Evolutionary conservation across 2,888 invertebrate genomes (phyloP).

Genomic region (Agrochola lota): DNA sequence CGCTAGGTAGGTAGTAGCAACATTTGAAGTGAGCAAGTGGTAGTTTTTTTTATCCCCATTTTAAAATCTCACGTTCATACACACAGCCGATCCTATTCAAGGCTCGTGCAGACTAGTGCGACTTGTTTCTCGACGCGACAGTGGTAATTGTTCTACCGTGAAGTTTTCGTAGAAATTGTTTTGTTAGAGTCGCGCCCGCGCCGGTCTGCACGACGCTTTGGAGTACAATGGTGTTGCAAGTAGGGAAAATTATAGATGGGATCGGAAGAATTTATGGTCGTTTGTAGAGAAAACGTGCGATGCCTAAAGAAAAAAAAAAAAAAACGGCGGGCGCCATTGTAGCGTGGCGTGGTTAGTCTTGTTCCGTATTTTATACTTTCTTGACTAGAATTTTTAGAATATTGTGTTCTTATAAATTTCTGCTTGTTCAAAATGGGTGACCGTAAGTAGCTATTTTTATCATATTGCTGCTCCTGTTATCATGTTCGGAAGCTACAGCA

Average conservation of each 20-base stretch:
- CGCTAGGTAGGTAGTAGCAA: no score
- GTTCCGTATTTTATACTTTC: neutral
- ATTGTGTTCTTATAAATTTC: neutral
- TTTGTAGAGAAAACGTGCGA: neutral
- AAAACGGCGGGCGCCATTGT: conserved; percentile 44
- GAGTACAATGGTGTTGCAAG: neutral
- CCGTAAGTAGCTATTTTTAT: conserved; percentile 52
- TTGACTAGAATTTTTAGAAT: neutral
- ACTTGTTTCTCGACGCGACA: no score
- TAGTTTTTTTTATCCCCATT: no score
- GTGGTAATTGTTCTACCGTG: no score
- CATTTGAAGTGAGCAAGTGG: no score
- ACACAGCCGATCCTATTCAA: no score
- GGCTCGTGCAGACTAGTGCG: no score
- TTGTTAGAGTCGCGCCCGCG: no score
- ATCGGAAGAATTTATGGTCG: neutral
- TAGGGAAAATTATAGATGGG: neutral
- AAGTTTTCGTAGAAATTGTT: no score
- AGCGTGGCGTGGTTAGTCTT: conserved; percentile 61
- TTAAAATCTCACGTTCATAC: no score
- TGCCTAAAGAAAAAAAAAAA: neutral
- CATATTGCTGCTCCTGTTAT: neutral
- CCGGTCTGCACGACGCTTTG: no score
- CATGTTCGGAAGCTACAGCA: neutral
- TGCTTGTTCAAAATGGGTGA: conserved; percentile 57